Conservation (phyloP, 2,888 invertebrate genomes). For the Dexiosoma caninum region DNA sequence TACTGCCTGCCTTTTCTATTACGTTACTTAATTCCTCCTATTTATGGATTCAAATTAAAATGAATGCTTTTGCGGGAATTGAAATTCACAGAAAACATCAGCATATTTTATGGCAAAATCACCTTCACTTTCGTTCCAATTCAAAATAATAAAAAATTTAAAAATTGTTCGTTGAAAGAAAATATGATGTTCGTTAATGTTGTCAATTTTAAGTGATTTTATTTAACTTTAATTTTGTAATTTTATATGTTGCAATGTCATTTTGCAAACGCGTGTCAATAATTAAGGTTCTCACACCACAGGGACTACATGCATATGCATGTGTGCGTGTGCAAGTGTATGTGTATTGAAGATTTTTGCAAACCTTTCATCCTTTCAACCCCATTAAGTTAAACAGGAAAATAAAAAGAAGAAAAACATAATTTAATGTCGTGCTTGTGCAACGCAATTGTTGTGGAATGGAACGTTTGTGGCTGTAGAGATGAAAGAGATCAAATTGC, state of each 20-base stretch:
- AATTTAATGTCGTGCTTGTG: constrained; percentile 40
- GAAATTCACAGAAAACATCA: too few species aligned
- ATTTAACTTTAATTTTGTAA: constrained; percentile 52
- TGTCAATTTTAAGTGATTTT: constrained; percentile 59
- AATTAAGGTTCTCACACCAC: constrained; percentile 70
- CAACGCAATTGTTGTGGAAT: constrained; percentile 45
- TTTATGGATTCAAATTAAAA: too few species aligned
- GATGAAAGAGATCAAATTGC: constrained; percentile 60
- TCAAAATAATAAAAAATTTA: too few species aligned
- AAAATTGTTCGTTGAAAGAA: background rate
- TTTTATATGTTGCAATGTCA: constrained; percentile 40
- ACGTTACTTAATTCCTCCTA: too few species aligned
- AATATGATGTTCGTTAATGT: constrained; percentile 23
- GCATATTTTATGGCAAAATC: too few species aligned
- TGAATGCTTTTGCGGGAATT: too few species aligned
- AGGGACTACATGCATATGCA: constrained; percentile 12
- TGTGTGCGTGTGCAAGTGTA: background rate
- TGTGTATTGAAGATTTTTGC: constrained; percentile 1
- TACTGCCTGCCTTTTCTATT: too few species aligned
- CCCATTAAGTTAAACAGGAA: background rate
- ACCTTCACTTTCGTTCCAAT: too few species aligned
- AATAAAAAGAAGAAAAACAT: background rate
- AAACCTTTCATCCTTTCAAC: constrained; percentile 30
- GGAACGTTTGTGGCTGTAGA: constrained; percentile 8
- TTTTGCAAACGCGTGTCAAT: constrained; percentile 72